phyloP scores from a whole-genome alignment of 92 coral and sea anemone species.

The Desmophyllum pertusum region DNA sequence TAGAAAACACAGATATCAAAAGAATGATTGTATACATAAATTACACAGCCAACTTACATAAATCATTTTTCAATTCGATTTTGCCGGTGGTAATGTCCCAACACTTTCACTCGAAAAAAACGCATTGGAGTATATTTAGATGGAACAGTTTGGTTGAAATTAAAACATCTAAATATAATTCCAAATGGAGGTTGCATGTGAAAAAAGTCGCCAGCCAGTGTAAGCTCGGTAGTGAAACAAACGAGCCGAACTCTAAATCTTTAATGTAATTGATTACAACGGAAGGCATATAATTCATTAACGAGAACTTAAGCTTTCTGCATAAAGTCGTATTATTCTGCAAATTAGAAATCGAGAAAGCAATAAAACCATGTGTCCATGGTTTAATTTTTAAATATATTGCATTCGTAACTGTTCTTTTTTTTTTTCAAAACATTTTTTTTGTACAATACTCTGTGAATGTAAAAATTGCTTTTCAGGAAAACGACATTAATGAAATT shows the following conservation, averaged over 20 bases:
- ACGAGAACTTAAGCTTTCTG: background rate
- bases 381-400: background rate
- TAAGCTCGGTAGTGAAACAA: background rate
- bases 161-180: background rate
- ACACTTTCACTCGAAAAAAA: background rate
- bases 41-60: background rate
- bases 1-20: background rate
- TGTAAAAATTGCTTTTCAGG: background rate
- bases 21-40: background rate
- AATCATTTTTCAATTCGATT: background rate
- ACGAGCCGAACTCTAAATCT: background rate
- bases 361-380: background rate
- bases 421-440: too few relatives aligned
- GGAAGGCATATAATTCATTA: background rate
- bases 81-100: background rate
- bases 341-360: background rate
- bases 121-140: background rate
- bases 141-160: background rate
- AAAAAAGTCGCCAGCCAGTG: background rate
- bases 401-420: background rate
- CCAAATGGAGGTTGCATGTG: background rate
- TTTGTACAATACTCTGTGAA: background rate
- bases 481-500: background rate
- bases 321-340: background rate
- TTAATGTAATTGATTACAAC: background rate